Evolutionary conservation across 2,888 invertebrate genomes (phyloP), one percentile per base, ranked within the genome.

Genomic region (Lasiommata megera): DNA sequence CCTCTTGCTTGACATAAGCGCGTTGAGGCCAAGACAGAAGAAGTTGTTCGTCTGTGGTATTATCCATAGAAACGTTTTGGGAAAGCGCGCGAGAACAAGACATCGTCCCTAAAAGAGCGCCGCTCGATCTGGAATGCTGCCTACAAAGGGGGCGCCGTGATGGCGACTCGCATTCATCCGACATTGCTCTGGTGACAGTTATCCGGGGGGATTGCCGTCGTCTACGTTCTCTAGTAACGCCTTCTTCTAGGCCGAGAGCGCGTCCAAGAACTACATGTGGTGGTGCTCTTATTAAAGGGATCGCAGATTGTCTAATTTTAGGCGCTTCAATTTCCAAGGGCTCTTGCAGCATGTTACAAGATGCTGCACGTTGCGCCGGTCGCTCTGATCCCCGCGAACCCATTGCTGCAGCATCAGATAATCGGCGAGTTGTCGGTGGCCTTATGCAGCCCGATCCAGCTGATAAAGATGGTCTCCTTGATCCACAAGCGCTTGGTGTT

Each of bases 401-500:
- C 82, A 88, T 86, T 1, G 79, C 90, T 0, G 89, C 90, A 1
- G 89, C 90, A 58, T 89, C 89, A 1, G 88, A 88, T 40, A 89
- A 64, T 46, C 89, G 73, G 53, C 90, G 74, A 0, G 88, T 87
- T 1, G 88, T 86, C 14, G 83, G 87, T 11, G 88, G 88, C 50
- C 89, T 75, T 48, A 88, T 80, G 60, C 86, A 82, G 1, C 89
- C 89, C 0, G 90, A 74, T 67, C 93, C 80, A 72, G 91, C 93
- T 2, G 94, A 95, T 48, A 95, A 81, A 0, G 95, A 95, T 0
- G 95, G 95, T 47, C 95, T 86, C 53, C 95, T 88, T 0, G 95
- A 95, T 0, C 95, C 95, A 61, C 95, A 95, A 0, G 94, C 94
- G 61, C 95, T 95, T 3, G 95, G 96, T 1, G 95, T 95, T 63